phyloP scores from a whole-genome alignment of 2,113 vertebrate genomes.

The Pseudopodoces humilis region DNA sequence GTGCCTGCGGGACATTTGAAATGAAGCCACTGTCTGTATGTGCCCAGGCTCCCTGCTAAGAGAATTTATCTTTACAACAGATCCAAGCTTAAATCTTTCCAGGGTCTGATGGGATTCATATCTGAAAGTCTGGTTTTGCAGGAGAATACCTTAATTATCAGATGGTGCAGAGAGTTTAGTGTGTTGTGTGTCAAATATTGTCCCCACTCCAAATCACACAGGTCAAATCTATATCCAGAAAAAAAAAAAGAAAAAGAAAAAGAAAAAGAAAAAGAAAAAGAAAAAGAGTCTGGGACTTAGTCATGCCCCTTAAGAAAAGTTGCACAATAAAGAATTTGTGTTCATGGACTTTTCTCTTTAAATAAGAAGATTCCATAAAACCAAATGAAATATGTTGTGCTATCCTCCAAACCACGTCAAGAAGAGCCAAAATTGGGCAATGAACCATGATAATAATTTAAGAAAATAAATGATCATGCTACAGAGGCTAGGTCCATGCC shows the following conservation, averaged over 20 bases:
- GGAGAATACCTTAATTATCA: not conserved
- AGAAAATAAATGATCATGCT: not conserved
- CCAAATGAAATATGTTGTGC: not conserved
- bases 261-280: rapidly evolving
- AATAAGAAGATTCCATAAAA: not conserved
- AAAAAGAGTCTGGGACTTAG: not conserved
- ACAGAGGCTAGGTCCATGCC: not conserved
- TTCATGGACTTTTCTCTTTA: not conserved
- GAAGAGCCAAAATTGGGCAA: not conserved
- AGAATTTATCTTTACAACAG: not conserved
- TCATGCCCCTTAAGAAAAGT: not conserved
- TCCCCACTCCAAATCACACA: not conserved
- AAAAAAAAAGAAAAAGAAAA: no score
- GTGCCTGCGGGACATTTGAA: not conserved
- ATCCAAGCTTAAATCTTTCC: not conserved
- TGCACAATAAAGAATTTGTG: not conserved
- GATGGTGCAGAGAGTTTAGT: not conserved
- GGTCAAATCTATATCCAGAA: not conserved
- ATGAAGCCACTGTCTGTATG: not conserved
- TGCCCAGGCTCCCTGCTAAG: not conserved
- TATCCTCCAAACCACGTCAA: not conserved
- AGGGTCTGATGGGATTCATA: not conserved
- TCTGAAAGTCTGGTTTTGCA: not conserved
- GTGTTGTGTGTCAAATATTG: not conserved
- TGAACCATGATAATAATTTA: not conserved